Base-by-base conservation (phyloP, 2,888 invertebrate genomes). In the Cerastoderma edule region DNA sequence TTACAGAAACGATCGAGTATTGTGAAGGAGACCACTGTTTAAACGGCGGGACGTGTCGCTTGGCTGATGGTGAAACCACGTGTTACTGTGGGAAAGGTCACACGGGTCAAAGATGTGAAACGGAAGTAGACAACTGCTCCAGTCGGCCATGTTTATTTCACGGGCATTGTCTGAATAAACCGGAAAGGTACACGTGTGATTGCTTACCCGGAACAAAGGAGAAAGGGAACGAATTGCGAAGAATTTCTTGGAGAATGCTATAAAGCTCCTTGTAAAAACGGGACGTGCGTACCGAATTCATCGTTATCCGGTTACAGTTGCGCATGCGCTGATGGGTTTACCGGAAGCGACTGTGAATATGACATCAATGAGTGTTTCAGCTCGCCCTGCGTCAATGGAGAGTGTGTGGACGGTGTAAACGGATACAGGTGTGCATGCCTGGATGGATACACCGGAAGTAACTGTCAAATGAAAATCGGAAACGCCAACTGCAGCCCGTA, bases 341-440 rank as follows among this genome's bases (percentile, higher is more conserved):
- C 78, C 8, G 78, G 78, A 27, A 39, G 10, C 27, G 39, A 50
- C 27, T 78, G 78, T 54, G 78, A 78, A 57, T 75, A 75, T 33
- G 67, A 75, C 8, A 70, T 78, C 10, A 75, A 78, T 44, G 75
- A 74, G 60, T 78, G 78, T 65, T 78, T 67, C 32, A 78, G 74
- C 44, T 67, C 66, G 24, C 78, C 78, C 1, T 78, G 78, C 24
- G 4, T 66, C 1, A 19, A 72, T 44, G 78, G 78, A 22, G 35
- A 50, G 24, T 78, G 78, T 68, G 13, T 50, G 24, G 78, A 78
- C 48, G 32, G 32, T 0, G 35, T 78, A n/a, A 57, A 75, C 24
- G 68, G 72, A 16, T 78, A 72, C 30, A 32, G 8, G 16, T 78
- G 78, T 60, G 24, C 53, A 2, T 78, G 78, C 32, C 35, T 66